These are phyloP conservation scores for Himalopsyche tibetana DNA, from an alignment of 2,888 invertebrate genomes.

Conservation along the genomic window DNA sequence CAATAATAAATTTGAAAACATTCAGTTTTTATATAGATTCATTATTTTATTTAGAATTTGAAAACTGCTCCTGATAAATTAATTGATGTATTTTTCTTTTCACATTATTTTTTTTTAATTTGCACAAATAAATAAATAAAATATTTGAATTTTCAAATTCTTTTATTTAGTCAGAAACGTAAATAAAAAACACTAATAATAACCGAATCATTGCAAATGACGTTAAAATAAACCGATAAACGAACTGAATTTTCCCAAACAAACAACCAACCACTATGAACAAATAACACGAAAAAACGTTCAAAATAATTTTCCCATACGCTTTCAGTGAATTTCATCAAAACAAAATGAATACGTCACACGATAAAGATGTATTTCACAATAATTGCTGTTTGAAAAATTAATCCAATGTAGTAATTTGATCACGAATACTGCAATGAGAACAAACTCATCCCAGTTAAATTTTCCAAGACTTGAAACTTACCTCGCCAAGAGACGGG, in stretches of 20 bases:
- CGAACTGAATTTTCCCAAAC: slow-evolving; percentile 12
- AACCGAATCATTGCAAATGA: not conserved
- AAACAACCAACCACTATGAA: slow-evolving; percentile 7
- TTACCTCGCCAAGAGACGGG: slow-evolving; percentile 63
- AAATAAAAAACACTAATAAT: not conserved
- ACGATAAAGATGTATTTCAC: slow-evolving; percentile 3
- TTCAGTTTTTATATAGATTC: no score
- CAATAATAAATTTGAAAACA: no score
- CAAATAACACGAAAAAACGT: slow-evolving; percentile 15
- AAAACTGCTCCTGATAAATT: no score
- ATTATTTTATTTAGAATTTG: no score
- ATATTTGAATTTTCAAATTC: no score
- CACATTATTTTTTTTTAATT: no score
- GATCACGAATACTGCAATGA: slow-evolving; percentile 9
- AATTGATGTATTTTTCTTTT: no score
- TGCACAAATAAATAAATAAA: no score
- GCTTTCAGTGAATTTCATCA: not conserved
- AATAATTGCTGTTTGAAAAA: not conserved
- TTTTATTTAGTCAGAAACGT: not conserved
- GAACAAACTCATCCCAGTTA: not conserved
- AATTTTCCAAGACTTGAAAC: slow-evolving; percentile 45
- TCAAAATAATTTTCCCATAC: slow-evolving; percentile 6
- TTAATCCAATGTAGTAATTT: slow-evolving; percentile 13
- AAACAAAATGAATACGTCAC: slow-evolving; percentile 1
- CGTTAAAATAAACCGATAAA: not conserved